Percentiles rank a stretch among this genome's conserved stretches.
Conservation (phyloP, 1,140 invertebrate species). For the Coptotermes formosanus region DNA sequence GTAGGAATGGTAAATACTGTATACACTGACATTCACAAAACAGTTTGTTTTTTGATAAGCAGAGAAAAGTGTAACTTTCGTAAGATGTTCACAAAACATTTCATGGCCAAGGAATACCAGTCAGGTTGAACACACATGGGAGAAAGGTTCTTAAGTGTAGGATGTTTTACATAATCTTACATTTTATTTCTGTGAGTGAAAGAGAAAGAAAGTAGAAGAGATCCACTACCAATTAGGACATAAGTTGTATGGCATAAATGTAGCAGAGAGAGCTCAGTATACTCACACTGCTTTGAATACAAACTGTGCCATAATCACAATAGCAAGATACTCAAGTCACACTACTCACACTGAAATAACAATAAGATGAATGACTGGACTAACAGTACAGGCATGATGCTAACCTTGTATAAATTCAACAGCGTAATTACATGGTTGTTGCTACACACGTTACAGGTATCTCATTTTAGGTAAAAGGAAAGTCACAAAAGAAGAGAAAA, state of each 20-base stretch:
- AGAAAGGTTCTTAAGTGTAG: background rate
- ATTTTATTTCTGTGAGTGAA: background rate
- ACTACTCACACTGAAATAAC: background rate
- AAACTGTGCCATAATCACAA: background rate
- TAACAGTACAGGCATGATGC: background rate
- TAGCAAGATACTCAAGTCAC: background rate
- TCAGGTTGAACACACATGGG: background rate
- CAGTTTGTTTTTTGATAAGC: no score
- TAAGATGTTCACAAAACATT: background rate
- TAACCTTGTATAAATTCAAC: no score
- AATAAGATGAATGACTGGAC: background rate
- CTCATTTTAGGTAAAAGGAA: no score
- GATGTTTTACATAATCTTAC: background rate
- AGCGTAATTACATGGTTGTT: no score
- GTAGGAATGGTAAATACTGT: no score
- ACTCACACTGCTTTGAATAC: conserved; percentile 19
- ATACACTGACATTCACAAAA: no score
- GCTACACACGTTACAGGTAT: no score
- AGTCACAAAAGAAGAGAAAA: no score
- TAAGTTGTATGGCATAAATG: conserved; percentile 20
- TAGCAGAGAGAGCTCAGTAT: conserved; percentile 25
- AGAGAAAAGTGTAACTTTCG: no score
- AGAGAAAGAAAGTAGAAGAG: conserved; percentile 4
- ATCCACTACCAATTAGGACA: background rate
- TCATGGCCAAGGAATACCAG: conserved; percentile 3